These are phyloP conservation scores for Brachionus sp. DNA, from an alignment of 1,140 invertebrate species.

Conservation along the genomic window DNA sequence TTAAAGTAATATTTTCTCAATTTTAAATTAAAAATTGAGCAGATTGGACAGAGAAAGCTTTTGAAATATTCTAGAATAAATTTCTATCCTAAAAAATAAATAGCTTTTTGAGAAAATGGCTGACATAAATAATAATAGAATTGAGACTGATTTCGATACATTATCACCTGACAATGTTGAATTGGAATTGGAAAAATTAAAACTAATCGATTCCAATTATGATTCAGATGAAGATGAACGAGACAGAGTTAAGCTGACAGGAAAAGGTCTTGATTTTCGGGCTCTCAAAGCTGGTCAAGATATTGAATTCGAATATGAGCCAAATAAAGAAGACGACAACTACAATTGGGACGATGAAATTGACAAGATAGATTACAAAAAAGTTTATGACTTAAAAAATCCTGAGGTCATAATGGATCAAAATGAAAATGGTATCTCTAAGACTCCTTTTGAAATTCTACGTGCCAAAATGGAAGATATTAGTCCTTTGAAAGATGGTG, in stretches of 20 bases:
- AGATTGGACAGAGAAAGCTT: background rate
- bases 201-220: conserved; percentile 29
- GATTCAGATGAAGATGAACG: conserved; percentile 36
- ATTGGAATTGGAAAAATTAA: conserved; percentile 15
- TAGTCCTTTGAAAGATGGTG: background rate
- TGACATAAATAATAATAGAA: background rate
- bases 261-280: conserved; percentile 35
- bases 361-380: conserved; percentile 36
- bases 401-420: background rate
- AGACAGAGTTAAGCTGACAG: conserved; percentile 15
- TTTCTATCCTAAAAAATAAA: background rate
- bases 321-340: conserved; percentile 26
- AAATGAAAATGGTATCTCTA: background rate
- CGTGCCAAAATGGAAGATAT: conserved; percentile 40
- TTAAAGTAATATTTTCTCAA: background rate
- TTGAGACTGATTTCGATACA: background rate
- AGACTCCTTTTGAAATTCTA: conserved; percentile 36
- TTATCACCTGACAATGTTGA: conserved; percentile 39
- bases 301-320: conserved; percentile 25
- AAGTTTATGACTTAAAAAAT: conserved; percentile 23
- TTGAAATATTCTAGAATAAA: no score
- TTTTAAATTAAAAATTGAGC: background rate
- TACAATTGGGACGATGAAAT: conserved; percentile 31
- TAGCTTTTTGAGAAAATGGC: background rate
- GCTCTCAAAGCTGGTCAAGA: conserved; percentile 35